Evolutionary conservation across 1,140 invertebrate species (phyloP), one percentile per base, ranked within the genome.

Genomic region (Drosophila melanica): DNA sequence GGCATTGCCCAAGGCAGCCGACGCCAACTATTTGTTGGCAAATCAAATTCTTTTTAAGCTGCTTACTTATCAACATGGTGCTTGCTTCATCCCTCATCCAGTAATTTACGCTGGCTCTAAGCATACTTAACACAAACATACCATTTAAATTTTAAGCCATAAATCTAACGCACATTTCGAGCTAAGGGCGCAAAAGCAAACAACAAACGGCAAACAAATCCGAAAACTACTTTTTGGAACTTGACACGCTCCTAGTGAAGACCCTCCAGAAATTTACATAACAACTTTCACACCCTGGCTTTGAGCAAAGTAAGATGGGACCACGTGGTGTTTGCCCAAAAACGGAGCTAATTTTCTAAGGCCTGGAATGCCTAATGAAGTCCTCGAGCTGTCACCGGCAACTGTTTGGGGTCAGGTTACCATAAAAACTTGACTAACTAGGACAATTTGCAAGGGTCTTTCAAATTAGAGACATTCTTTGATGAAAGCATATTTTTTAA

Each of bases 161-260:
- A 87, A 87, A 87, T 89, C 72, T 70, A 77, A 47, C 79, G 71
- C 79, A 71, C 76, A 82, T 77, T 68, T 64, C 64, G 16, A 55
- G 75, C 48, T 55, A 66, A 45, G 57, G 41, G 53, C 27, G 41
- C 59, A 59, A 62, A 54, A 60, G 47, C 59, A 50, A 74, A 74
- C 50, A 69, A 50, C 35, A 66, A 66, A 72, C 37, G 41, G 50
- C 65, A 75, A 77, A 65, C 35, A 63, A 75, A 75, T 50, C 59
- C 58, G 35, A 30, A 69, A 77, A 79, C 77, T 79, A 79, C 70
- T 70, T 77, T 71, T 45, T 55, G 27, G 20, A 77, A 69, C 65
- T 74, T 70, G 59, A 68, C 75, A 69, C 58, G 70, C 50, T 60
- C 44, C 10, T 9, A 41, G 30, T 48, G 50, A 39, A 51, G 54